Evolutionary conservation across 2,113 vertebrate genomes (phyloP).

Genomic region (Marmota monax): DNA sequence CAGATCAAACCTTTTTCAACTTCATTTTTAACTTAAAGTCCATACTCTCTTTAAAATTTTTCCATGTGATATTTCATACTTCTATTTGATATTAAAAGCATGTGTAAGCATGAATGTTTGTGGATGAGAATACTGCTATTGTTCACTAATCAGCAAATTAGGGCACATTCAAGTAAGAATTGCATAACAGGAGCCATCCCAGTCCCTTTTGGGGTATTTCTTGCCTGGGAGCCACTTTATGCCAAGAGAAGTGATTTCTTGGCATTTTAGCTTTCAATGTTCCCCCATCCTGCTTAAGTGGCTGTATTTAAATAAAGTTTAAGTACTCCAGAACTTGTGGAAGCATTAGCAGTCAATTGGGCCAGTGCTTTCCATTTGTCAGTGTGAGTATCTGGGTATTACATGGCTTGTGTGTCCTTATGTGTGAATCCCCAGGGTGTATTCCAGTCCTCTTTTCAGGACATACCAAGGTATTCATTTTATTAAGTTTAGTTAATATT

Average conservation of each 20-base stretch:
- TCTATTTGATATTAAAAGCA: constrained; percentile 11
- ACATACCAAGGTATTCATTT: background rate
- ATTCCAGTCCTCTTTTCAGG: background rate
- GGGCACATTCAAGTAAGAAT: background rate
- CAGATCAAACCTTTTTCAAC: background rate
- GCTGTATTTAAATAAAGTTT: constrained; percentile 34
- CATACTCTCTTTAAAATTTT: background rate
- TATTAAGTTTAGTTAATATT: background rate
- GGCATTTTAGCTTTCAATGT: constrained; percentile 48
- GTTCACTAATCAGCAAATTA: background rate
- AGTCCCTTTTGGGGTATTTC: background rate
- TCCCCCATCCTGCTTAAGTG: constrained; percentile 15
- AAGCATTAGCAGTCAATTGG: constrained; percentile 30
- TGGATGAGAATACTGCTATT: background rate
- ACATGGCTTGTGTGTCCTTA: background rate
- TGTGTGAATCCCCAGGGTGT: background rate
- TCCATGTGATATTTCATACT: background rate
- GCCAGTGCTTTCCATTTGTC: background rate
- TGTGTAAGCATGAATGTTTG: background rate
- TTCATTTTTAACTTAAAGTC: constrained; percentile 34
- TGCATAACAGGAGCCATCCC: background rate
- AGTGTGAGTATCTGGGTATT: background rate
- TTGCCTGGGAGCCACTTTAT: constrained; percentile 34
- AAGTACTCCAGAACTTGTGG: background rate
- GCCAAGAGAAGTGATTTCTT: constrained; percentile 66